Evolutionary conservation across 2,113 vertebrate species (phyloP).

Genomic region (Macquaria ambigua): DNA sequence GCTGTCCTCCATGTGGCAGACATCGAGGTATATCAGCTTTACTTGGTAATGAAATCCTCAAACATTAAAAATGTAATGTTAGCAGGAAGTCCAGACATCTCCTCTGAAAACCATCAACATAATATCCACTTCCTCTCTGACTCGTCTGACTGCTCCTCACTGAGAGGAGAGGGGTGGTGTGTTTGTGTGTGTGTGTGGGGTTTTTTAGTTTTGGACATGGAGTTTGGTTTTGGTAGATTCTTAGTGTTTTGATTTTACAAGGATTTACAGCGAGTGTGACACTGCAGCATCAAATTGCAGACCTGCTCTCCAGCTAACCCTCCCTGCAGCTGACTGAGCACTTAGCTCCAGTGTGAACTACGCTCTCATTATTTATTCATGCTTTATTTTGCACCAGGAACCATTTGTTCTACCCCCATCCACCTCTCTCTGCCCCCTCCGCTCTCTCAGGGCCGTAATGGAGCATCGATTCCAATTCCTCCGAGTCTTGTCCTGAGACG

Average conservation of each 20-base stretch:
- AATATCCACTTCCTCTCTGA: neutral
- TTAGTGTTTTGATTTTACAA: neutral
- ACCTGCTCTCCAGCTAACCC: neutral
- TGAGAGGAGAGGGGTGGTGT: neutral
- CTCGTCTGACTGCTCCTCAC: neutral
- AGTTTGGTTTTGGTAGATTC: neutral
- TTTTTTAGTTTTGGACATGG: neutral
- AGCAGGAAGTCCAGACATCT: neutral
- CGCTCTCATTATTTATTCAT: slow-evolving; percentile 79
- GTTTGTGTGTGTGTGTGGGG: neutral
- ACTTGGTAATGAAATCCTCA: neutral
- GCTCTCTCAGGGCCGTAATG: slow-evolving; percentile 44
- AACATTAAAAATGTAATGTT: neutral
- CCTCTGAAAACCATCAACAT: neutral
- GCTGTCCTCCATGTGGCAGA: neutral
- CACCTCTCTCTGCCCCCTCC: neutral
- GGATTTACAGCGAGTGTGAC: neutral
- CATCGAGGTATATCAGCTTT: too few relatives aligned
- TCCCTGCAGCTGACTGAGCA: slow-evolving; percentile 61
- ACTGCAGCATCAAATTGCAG: slow-evolving; percentile 28
- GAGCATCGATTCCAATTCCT: slow-evolving; percentile 22
- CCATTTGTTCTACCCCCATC: slow-evolving; percentile 45
- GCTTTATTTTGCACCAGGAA: slow-evolving; percentile 67
- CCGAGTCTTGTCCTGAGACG: neutral
- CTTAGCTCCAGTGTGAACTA: slow-evolving; percentile 55